These are phyloP conservation scores for Botrylloides violaceus DNA, from an alignment of 23 tunicate genomes.

Conservation along the genomic window DNA sequence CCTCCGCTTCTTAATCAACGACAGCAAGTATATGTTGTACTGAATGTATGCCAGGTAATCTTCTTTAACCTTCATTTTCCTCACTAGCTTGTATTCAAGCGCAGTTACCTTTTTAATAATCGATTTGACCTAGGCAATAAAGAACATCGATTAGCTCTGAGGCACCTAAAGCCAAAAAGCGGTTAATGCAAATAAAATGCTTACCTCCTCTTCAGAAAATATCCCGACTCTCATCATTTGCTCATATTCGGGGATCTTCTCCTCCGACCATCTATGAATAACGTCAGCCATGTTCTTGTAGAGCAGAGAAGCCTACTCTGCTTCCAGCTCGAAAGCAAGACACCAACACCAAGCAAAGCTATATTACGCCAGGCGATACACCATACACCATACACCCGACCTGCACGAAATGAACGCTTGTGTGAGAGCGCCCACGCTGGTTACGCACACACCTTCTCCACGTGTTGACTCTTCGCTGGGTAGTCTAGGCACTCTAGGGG, in stretches of 20 bases:
- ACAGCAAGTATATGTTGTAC: slow-evolving; percentile 48
- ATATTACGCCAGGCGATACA: too few relatives aligned
- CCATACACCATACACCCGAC: too few relatives aligned
- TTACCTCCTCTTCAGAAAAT: slow-evolving; percentile 52
- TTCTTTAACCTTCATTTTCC: slow-evolving; percentile 44
- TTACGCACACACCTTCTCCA: too few relatives aligned
- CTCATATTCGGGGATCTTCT: slow-evolving; percentile 81
- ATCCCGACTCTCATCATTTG: slow-evolving; percentile 66
- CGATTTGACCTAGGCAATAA: slow-evolving; percentile 48
- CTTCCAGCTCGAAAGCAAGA: too few relatives aligned
- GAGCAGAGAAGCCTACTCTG: too few relatives aligned
- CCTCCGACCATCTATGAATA: slow-evolving; percentile 54
- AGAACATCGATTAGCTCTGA: neutral
- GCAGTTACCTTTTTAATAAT: slow-evolving; percentile 50
- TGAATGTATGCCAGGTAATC: slow-evolving; percentile 70
- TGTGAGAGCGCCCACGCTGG: too few relatives aligned
- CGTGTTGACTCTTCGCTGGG: too few relatives aligned
- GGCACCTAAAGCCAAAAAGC: neutral
- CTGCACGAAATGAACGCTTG: too few relatives aligned
- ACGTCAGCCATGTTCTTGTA: slow-evolving; percentile 65
- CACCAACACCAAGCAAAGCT: too few relatives aligned
- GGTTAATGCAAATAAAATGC: neutral
- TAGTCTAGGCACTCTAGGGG: too few relatives aligned
- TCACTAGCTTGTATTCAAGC: slow-evolving; percentile 81
- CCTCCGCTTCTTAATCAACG: slow-evolving; percentile 55